A percentile compares a stretch with the other conserved stretches of the same genome.
phyloP scores from a whole-genome alignment of 1,140 invertebrate genomes.

The Bactericera cockerelli region DNA sequence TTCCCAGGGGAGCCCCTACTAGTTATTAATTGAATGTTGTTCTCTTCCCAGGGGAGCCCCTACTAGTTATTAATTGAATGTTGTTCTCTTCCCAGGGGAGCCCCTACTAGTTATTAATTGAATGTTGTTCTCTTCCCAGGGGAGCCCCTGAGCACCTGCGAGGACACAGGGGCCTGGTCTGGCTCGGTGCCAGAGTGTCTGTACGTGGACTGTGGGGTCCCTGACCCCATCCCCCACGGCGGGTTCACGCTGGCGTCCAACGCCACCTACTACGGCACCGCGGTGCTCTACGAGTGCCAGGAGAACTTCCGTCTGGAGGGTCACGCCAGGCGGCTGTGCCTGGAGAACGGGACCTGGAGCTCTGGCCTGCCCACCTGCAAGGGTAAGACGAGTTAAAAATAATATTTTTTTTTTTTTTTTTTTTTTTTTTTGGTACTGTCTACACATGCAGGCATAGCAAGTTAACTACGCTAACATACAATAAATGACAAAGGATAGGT shows the following conservation, averaged over 20 bases:
- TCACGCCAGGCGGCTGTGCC: slow-evolving; percentile 59
- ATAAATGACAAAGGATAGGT: no score
- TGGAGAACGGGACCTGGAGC: slow-evolving; percentile 79
- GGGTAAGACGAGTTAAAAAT: no score
- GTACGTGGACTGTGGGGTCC: slow-evolving; percentile 74
- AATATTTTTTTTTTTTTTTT: no score
- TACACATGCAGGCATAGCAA: no score
- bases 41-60: no score
- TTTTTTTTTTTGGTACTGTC: no score
- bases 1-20: no score
- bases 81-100: no score
- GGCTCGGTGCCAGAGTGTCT: slow-evolving; percentile 65
- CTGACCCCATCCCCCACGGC: slow-evolving; percentile 52
- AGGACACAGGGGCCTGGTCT: slow-evolving; percentile 73
- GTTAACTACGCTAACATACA: no score
- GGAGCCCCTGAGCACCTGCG: slow-evolving; percentile 59
- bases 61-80: no score
- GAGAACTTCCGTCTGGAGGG: slow-evolving; percentile 66
- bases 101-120: no score
- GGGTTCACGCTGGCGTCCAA: slow-evolving; percentile 62
- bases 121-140: slow-evolving; percentile 34
- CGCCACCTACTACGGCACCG: slow-evolving; percentile 70
- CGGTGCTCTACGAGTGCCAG: slow-evolving; percentile 68
- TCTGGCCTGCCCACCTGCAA: slow-evolving; percentile 57
- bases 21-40: no score